Evolutionary conservation across 2,113 vertebrate genomes (phyloP), one percentile per base, ranked within the genome.

Genomic region (Rhodinocichla rosea): DNA sequence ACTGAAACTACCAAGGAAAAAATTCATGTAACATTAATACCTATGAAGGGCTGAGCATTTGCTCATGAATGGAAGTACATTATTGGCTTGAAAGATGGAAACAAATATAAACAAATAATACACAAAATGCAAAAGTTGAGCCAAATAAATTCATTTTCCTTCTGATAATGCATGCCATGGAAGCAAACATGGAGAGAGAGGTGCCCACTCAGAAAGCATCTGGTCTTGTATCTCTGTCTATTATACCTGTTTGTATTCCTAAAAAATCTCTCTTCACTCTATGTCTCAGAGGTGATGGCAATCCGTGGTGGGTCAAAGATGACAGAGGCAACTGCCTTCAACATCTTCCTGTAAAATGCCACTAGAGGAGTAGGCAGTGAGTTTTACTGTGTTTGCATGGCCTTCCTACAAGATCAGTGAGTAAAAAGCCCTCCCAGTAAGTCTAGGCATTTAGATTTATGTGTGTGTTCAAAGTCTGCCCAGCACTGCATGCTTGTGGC

Each of bases 201-300:
- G 10, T 22, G 28, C 22, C 20, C 49, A 9, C 26, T 65, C 22
- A 55, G 45, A 37, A 69, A 73, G 5, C 55, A 70, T 26, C 35
- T 20, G 3, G 3, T 74, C 42, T 50, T 18, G 2, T 8, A 3
- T 42, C 2, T 55, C 2, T 37, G 3, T n/a, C 3, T 26, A 3
- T 49, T n/a, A 17, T 40, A 35, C 20, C 11, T 49, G 4, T 21
- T 77, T 18, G 22, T 44, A 28, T n/a, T 68, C 16, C 73, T 59
- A 17, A 23, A 70, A 40, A 53, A 40, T 3, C 12, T 15, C 49
- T 64, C 28, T 55, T 33, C 26, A 53, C 15, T 27, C 12, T 63
- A 5, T 30, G 15, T 50, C 33, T 82, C 44, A 52, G 33, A 71
- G 16, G 7, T 8, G 6, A 10, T 49, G 45, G n/a, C 45, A 92